Base-by-base conservation (phyloP, 2,888 invertebrate genomes). In the Dione vanillae region DNA sequence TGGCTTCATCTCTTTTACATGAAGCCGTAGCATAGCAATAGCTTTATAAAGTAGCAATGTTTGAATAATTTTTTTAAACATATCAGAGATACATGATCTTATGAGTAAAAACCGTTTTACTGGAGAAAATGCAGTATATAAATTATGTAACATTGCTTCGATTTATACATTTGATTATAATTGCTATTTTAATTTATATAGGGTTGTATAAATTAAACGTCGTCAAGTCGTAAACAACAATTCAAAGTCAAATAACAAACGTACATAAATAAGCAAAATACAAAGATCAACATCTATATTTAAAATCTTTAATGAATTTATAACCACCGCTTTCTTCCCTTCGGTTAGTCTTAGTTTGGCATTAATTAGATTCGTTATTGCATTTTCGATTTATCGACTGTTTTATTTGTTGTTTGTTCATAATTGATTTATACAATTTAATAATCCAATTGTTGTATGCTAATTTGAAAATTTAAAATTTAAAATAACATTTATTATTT, bases 291-390 rank as follows among this genome's bases (percentile, higher is more conserved):
- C 78, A 81, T 51, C 73, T 70, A 72, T 76, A 76, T 79, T 78
- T 64, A 75, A 78, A 80, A 76, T 81, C 74, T 76, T 78, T 79
- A 80, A 79, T 71, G 77, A 81, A 80, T 79, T 82, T 77, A 75
- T 77, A 76, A 78, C 72, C 72, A 74, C 56, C 70, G 68, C 71
- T 75, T 71, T 67, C 71, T 75, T 71, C 65, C 69, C 65, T 65
- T 73, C 45, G 37, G 62, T 65, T 69, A 74, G 27, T 27, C 27
- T 27, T 27, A 27, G 65, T 69, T 74, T 65, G 69, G 49, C 56
- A 70, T 74, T 74, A 76, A 74, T 64, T 64, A 9, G 40, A 64
- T 72, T 58, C 59, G 41, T 67, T 68, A 56, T 70, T 71, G 69
- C 69, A 70, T 71, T 72, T 75, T 72, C 59, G 52, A 71, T 71